Conservation (phyloP, 1,140 invertebrate species). For the Trachymyrmex cornetzi region DNA sequence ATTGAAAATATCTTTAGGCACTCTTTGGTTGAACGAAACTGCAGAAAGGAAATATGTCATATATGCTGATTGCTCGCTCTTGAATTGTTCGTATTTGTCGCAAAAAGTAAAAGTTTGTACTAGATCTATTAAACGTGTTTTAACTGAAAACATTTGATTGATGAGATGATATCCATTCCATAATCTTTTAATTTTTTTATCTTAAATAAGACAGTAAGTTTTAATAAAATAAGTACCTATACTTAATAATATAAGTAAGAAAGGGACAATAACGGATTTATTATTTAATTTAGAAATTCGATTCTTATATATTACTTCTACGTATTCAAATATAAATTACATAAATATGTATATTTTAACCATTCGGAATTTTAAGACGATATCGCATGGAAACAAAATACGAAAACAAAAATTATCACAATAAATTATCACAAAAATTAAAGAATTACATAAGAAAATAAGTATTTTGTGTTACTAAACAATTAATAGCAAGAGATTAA, state of each 20-base stretch:
- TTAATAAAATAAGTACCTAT: background rate
- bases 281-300: constrained; percentile 3
- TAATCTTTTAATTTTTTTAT: background rate
- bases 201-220: background rate
- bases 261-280: background rate
- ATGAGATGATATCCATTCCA: background rate
- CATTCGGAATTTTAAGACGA: background rate
- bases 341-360: background rate
- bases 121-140: background rate
- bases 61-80: background rate
- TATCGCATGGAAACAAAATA: background rate
- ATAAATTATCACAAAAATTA: background rate
- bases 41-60: background rate
- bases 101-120: background rate
- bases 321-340: background rate
- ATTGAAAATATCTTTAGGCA: background rate
- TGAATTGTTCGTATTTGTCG: background rate
- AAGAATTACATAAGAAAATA: background rate
- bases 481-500: background rate
- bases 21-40: background rate
- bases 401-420: background rate
- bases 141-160: background rate
- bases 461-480: background rate
- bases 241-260: too few species aligned
- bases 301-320: background rate